phyloP scores from a whole-genome alignment of 1,140 invertebrate species.

The Helicoverpa armigera region DNA sequence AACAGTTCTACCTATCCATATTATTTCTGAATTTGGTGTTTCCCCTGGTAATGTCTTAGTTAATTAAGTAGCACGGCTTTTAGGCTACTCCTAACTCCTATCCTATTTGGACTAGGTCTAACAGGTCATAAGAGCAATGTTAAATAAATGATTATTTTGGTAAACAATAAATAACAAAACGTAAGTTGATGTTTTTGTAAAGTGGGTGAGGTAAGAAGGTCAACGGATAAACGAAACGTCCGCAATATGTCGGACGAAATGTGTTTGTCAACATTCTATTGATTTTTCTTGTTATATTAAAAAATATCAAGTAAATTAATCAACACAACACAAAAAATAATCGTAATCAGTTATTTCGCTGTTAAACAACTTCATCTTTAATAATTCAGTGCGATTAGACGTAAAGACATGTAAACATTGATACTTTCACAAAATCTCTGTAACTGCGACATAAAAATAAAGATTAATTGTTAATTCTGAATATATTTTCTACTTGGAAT shows the following conservation, averaged over 20 bases:
- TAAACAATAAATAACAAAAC: constrained; percentile 11
- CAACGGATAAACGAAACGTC: constrained; percentile 32
- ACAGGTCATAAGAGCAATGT: no score
- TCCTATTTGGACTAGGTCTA: no score
- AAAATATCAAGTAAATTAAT: constrained; percentile 50
- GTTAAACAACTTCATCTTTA: background rate
- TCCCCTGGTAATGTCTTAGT: no score
- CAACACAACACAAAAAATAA: constrained; percentile 13
- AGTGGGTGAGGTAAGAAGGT: background rate
- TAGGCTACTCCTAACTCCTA: no score
- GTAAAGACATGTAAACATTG: constrained; percentile 6
- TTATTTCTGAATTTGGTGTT: no score
- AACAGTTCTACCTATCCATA: no score
- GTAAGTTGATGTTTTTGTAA: background rate
- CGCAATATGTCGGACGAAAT: constrained; percentile 52
- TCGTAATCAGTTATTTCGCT: constrained; percentile 1
- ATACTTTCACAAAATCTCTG: constrained; percentile 19
- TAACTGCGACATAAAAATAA: constrained; percentile 38
- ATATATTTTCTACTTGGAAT: constrained; percentile 9
- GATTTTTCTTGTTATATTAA: constrained; percentile 62
- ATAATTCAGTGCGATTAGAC: background rate
- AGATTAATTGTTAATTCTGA: constrained; percentile 14
- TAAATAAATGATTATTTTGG: no score
- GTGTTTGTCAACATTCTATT: constrained; percentile 83
- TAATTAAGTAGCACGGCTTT: no score